phyloP scores from a whole-genome alignment of 2,888 invertebrate genomes.

The Venusia cambrica region DNA sequence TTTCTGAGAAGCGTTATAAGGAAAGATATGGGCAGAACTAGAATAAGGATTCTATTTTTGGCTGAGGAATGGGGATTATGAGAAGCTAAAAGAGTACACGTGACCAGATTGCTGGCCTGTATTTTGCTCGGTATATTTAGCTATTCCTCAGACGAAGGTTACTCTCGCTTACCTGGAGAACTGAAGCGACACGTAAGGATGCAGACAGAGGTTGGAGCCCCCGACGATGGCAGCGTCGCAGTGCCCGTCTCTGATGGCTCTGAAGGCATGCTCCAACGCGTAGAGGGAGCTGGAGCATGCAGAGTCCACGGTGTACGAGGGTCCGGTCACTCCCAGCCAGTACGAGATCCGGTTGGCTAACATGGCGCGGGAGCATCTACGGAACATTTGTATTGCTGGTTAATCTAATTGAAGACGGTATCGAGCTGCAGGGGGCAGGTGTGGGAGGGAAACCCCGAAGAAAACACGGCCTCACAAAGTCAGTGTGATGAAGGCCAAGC shows the following conservation, averaged over 20 bases:
- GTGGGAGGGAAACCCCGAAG: slow-evolving; percentile 4
- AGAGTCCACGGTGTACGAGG: slow-evolving; percentile 93
- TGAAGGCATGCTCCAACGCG: slow-evolving; percentile 91
- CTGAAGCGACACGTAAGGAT: slow-evolving; percentile 93
- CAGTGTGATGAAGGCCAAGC: too few species aligned
- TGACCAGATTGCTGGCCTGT: too few species aligned
- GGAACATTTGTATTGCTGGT: too few species aligned
- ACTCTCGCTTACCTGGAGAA: slow-evolving; percentile 88
- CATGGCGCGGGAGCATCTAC: slow-evolving; percentile 94
- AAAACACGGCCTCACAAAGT: not conserved
- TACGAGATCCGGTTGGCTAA: slow-evolving; percentile 95
- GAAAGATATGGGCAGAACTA: too few species aligned
- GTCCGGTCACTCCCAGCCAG: slow-evolving; percentile 92
- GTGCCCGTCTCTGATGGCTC: slow-evolving; percentile 87
- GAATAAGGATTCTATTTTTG: too few species aligned
- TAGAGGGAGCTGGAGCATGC: slow-evolving; percentile 97
- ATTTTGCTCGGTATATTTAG: too few species aligned
- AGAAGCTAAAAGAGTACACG: too few species aligned
- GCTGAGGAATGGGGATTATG: too few species aligned
- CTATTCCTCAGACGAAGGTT: too few species aligned
- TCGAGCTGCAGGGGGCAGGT: too few species aligned
- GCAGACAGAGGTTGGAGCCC: slow-evolving; percentile 91
- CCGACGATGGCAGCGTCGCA: slow-evolving; percentile 95
- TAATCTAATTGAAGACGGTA: too few species aligned
- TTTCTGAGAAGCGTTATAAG: too few species aligned